phyloP scores from a whole-genome alignment of 2,113 vertebrate genomes.

The Rhadina sibilatrix region DNA sequence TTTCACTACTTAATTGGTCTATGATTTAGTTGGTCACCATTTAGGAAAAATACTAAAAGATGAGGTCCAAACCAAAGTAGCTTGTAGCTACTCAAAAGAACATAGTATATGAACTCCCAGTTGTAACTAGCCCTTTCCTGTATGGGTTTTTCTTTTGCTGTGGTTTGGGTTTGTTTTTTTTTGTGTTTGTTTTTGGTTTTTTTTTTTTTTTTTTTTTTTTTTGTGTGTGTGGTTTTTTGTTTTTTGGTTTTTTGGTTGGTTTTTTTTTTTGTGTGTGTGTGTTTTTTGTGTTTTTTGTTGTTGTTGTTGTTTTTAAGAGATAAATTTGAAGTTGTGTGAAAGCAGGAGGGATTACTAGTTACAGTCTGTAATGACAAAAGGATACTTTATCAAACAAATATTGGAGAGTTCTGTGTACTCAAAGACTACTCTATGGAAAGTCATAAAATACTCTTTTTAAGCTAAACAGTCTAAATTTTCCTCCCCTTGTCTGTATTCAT shows the following conservation, averaged over 20 bases:
- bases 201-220: too few relatives aligned
- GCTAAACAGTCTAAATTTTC: not conserved
- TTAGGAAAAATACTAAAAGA: not conserved
- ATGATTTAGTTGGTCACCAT: not conserved
- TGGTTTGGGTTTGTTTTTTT: not conserved
- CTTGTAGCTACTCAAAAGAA: not conserved
- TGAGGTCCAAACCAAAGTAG: not conserved
- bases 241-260: too few relatives aligned
- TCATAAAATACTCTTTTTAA: not conserved
- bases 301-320: not conserved
- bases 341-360: not conserved
- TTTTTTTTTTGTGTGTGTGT: too few relatives aligned
- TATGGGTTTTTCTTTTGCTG: slow-evolving; percentile 14
- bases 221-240: too few relatives aligned
- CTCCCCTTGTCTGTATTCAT: not conserved
- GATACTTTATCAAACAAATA: not conserved
- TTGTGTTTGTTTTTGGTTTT: too few relatives aligned
- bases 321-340: slow-evolving; percentile 8
- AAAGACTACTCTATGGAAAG: not conserved
- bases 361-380: not conserved
- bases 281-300: not conserved
- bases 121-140: slow-evolving; percentile 7
- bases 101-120: not conserved
- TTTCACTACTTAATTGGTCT: not conserved
- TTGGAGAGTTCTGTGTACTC: not conserved